Evolutionary conservation across 2,888 invertebrate genomes (phyloP).

Genomic region (Oxycera nigricornis): DNA sequence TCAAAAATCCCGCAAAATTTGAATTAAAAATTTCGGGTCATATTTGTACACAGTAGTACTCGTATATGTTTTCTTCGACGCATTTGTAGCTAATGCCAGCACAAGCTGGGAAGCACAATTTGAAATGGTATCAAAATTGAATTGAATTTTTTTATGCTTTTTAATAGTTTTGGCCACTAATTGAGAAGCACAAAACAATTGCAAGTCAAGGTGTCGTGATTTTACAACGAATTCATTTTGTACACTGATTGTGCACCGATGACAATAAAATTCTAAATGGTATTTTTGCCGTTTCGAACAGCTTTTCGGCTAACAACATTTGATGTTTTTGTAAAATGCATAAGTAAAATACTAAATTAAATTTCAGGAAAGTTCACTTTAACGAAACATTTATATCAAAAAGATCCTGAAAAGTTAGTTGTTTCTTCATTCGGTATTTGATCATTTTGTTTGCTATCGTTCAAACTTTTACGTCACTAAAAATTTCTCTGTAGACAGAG

Average conservation of each 20-base stretch:
- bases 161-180: no score
- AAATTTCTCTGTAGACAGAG: constrained; percentile 45
- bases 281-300: constrained; percentile 47
- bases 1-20: no score
- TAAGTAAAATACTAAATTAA: constrained; percentile 20
- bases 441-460: constrained; percentile 40
- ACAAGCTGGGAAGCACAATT: no score
- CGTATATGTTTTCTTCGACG: no score
- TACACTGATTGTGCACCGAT: constrained; percentile 45
- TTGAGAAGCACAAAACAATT: no score
- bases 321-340: constrained; percentile 44
- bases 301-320: constrained; percentile 46
- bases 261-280: constrained; percentile 49
- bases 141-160: no score
- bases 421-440: constrained; percentile 41
- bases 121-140: no score
- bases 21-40: no score
- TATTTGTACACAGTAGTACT: no score
- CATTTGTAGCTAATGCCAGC: no score
- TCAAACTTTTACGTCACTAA: constrained; percentile 41
- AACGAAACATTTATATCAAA: constrained; percentile 36
- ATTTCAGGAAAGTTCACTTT: constrained; percentile 36
- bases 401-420: constrained; percentile 31
- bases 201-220: no score
- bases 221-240: no score